A percentile compares a stretch with the other conserved stretches of the same genome.
These are phyloP conservation scores for Cydia pomonella DNA, from an alignment of 1,140 invertebrate species.

Conservation along the genomic window DNA sequence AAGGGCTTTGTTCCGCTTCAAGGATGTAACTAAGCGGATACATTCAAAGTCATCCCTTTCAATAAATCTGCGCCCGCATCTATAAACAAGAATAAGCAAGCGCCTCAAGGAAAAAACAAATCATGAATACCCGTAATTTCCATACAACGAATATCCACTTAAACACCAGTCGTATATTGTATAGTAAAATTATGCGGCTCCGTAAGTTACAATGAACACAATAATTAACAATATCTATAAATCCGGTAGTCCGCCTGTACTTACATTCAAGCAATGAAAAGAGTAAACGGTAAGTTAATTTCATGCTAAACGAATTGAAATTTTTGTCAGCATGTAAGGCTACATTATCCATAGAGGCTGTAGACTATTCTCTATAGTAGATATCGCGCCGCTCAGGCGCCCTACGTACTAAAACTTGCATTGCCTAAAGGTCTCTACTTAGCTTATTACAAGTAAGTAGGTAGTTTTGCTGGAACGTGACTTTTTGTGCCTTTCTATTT, in stretches of 20 bases:
- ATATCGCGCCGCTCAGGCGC: no score
- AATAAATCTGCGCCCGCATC: conserved; percentile 27
- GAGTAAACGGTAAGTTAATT: conserved; percentile 26
- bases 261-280: conserved; percentile 21
- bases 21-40: conserved; percentile 37
- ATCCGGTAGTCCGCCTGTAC: conserved; percentile 44
- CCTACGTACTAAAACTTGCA: neutral
- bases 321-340: neutral
- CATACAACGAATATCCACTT: conserved; percentile 38
- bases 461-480: neutral
- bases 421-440: neutral
- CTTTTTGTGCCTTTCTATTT: conserved; percentile 14
- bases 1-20: conserved; percentile 34
- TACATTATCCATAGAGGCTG: neutral
- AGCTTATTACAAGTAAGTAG: no score
- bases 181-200: conserved; percentile 45
- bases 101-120: conserved; percentile 36
- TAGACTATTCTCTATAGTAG: neutral
- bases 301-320: conserved; percentile 15
- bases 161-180: conserved; percentile 31
- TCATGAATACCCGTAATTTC: conserved; percentile 38
- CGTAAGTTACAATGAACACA: conserved; percentile 40
- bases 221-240: conserved; percentile 49
- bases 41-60: conserved; percentile 44
- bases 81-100: conserved; percentile 33